Evolutionary conservation across 2,888 invertebrate species (phyloP).

Genomic region (Diogma glabrata): DNA sequence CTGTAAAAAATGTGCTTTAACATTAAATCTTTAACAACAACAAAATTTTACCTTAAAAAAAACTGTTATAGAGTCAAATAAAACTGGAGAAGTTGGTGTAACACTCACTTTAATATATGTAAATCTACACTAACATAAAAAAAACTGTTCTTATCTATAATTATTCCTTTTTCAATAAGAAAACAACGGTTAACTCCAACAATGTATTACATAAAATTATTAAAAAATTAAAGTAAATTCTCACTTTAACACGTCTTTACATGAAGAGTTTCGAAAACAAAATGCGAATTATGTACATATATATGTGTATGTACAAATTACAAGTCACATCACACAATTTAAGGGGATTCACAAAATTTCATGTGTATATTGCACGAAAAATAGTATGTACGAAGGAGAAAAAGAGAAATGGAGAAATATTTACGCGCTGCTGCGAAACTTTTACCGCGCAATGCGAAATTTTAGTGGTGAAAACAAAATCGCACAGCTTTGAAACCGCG

Average conservation of each 20-base stretch:
- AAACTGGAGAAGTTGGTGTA: conserved; percentile 1
- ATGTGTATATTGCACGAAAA: conserved; percentile 1
- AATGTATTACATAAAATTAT: background rate
- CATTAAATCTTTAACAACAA: too few relatives aligned
- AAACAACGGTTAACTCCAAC: background rate
- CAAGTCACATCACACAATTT: too few relatives aligned
- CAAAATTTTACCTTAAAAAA: too few relatives aligned
- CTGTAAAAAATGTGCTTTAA: too few relatives aligned
- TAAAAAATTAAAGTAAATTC: background rate
- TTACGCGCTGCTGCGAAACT: conserved; percentile 1
- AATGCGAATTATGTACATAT: background rate
- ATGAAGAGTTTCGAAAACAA: background rate
- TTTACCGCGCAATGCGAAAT: background rate
- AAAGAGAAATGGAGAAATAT: background rate
- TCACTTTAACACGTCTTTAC: background rate
- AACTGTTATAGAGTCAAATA: conserved; percentile 1
- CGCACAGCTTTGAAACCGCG: background rate
- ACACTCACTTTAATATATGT: background rate
- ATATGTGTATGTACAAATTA: too few relatives aligned
- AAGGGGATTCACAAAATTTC: too few relatives aligned
- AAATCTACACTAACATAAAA: background rate
- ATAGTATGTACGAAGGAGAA: background rate
- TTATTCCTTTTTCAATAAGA: background rate
- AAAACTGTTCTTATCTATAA: background rate
- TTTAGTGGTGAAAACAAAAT: background rate